These are phyloP conservation scores for Chelon auratus DNA, from an alignment of 2,797 vertebrate species.

Conservation along the genomic window DNA sequence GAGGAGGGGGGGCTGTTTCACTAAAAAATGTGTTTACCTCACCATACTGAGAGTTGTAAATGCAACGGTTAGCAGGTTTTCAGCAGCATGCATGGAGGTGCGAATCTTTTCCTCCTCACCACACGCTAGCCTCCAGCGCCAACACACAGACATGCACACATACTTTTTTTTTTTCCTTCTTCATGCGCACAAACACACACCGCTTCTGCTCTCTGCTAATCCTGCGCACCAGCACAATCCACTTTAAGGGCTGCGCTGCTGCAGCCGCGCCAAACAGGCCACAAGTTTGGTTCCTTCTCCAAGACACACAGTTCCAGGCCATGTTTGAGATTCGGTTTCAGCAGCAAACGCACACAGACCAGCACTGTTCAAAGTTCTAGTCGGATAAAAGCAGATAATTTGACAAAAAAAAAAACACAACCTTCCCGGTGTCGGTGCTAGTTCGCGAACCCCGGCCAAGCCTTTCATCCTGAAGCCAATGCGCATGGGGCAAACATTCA, in stretches of 20 bases:
- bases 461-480: slow-evolving; percentile 82
- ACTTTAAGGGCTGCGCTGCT: slow-evolving; percentile 70
- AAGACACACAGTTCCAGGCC: slow-evolving; percentile 73
- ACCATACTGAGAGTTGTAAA: slow-evolving; percentile 78
- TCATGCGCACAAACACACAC: slow-evolving; percentile 37
- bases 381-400: slow-evolving; percentile 73
- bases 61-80: slow-evolving; percentile 81
- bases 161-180: slow-evolving; percentile 29
- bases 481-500: slow-evolving; percentile 78
- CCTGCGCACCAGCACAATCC: slow-evolving; percentile 77
- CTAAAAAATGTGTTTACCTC: slow-evolving; percentile 79
- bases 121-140: slow-evolving; percentile 75
- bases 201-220: slow-evolving; percentile 73
- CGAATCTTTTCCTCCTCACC: slow-evolving; percentile 76
- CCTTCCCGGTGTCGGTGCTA: slow-evolving; percentile 68
- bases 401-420: slow-evolving; percentile 63
- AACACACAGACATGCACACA: slow-evolving; percentile 68
- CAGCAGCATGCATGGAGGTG: slow-evolving; percentile 74
- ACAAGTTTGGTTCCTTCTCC: slow-evolving; percentile 74
- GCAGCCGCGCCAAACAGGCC: slow-evolving; percentile 74
- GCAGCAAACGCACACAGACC: slow-evolving; percentile 64
- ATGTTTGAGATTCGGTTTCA: slow-evolving; percentile 71
- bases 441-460: slow-evolving; percentile 79
- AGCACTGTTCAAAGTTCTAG: slow-evolving; percentile 69
- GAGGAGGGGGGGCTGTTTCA: slow-evolving; percentile 22